Conservation (phyloP, 2,797 vertebrate genomes). For the Helarctos malayanus region DNA sequence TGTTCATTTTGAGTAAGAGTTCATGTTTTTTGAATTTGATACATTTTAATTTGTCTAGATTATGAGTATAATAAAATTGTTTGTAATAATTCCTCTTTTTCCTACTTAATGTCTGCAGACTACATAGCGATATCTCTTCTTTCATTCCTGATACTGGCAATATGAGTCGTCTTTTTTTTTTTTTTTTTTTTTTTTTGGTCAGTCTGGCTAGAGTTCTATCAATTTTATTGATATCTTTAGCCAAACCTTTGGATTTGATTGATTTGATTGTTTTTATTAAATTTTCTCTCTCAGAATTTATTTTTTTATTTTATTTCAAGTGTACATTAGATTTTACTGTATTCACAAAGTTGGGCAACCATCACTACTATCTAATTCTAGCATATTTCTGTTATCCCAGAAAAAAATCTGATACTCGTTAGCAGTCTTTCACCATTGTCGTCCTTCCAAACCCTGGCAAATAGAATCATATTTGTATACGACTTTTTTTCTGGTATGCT, state of each 20-base stretch:
- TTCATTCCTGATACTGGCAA: background rate
- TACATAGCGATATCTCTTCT: background rate
- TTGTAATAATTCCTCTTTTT: background rate
- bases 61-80: background rate
- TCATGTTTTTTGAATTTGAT: background rate
- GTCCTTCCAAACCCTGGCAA: background rate
- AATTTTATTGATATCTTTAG: background rate
- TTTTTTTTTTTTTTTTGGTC: background rate
- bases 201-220: background rate
- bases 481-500: background rate
- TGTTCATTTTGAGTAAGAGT: background rate
- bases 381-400: background rate
- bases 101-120: background rate
- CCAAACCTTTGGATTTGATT: background rate
- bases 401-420: background rate
- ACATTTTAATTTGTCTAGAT: background rate
- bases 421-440: background rate
- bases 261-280: background rate
- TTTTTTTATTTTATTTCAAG: background rate
- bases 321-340: background rate
- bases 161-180: background rate
- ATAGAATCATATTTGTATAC: background rate
- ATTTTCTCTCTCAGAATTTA: background rate
- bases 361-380: background rate
- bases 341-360: background rate